These are phyloP conservation scores for Zaprionus africanus DNA, from an alignment of 1,140 invertebrate species.

Conservation along the genomic window DNA sequence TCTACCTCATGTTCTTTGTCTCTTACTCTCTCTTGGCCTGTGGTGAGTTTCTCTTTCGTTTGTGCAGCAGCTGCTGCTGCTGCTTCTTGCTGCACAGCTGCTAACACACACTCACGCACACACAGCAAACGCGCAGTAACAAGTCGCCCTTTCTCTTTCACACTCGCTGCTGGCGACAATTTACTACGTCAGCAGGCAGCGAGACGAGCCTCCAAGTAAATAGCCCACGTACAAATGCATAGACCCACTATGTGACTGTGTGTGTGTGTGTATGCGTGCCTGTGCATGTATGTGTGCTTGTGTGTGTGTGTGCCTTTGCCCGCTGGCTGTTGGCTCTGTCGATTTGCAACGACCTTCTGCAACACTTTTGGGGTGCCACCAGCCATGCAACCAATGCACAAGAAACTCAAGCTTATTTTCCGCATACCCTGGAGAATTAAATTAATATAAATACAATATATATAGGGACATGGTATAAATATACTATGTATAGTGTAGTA, in stretches of 20 bases:
- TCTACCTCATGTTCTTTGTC: neutral
- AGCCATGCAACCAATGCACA: conserved; percentile 55
- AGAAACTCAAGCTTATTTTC: neutral
- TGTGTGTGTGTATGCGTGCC: conserved; percentile 13
- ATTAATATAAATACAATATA: too few relatives aligned
- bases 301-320: conserved; percentile 20
- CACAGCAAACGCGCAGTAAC: conserved; percentile 1
- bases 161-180: conserved; percentile 48
- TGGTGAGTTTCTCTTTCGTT: conserved; percentile 60
- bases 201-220: conserved; percentile 81
- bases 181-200: conserved; percentile 73
- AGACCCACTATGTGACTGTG: neutral
- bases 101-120: conserved; percentile 47
- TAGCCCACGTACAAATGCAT: conserved; percentile 37
- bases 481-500: too few relatives aligned
- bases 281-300: conserved; percentile 9
- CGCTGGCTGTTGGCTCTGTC: conserved; percentile 41
- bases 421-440: neutral
- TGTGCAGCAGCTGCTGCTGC: conserved; percentile 24
- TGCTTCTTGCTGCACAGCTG: conserved; percentile 77
- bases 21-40: conserved; percentile 2
- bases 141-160: conserved; percentile 9
- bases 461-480: too few relatives aligned
- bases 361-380: conserved; percentile 48
- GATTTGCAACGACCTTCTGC: conserved; percentile 67